Percentiles rank a stretch among this genome's conserved stretches.
phyloP scores from a whole-genome alignment of 2,113 vertebrate genomes.

The Hiodon alosoides region DNA sequence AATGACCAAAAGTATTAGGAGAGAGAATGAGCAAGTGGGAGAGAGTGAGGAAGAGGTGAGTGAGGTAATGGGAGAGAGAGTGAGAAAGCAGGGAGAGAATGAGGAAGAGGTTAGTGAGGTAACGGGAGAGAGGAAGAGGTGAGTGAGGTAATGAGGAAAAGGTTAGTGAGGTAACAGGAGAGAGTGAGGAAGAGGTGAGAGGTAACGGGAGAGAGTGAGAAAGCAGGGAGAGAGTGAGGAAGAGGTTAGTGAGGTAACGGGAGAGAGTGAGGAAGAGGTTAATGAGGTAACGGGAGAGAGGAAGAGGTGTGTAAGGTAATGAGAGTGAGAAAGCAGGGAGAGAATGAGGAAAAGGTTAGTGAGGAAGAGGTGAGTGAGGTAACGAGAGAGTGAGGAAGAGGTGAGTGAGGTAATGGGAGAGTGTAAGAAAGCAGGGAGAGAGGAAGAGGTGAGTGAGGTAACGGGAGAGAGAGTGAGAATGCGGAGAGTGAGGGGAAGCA shows the following conservation, averaged over 20 bases:
- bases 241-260: too few relatives aligned
- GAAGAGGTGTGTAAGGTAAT: too few relatives aligned
- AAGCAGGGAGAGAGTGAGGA: too few relatives aligned
- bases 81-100: too few relatives aligned
- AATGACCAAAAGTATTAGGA: too few relatives aligned
- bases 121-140: too few relatives aligned
- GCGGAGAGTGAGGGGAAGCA: background rate
- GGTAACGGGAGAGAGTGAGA: too few relatives aligned
- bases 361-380: constrained; percentile 31
- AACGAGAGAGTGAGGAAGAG: constrained; percentile 28
- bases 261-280: background rate
- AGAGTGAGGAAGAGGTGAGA: too few relatives aligned
- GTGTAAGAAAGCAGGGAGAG: constrained; percentile 41
- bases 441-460: background rate
- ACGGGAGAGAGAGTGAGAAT: constrained; percentile 27
- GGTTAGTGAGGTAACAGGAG: too few relatives aligned
- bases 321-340: constrained; percentile 12
- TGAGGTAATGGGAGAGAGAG: background rate
- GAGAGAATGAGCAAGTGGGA: background rate
- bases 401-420: constrained; percentile 4
- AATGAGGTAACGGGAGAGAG: constrained; percentile 3
- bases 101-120: too few relatives aligned
- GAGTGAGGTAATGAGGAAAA: too few relatives aligned
- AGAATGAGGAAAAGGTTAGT: constrained; percentile 14
- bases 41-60: background rate